Evolutionary conservation across 2,888 invertebrate genomes (phyloP).

Genomic region (Icerya purchasi): DNA sequence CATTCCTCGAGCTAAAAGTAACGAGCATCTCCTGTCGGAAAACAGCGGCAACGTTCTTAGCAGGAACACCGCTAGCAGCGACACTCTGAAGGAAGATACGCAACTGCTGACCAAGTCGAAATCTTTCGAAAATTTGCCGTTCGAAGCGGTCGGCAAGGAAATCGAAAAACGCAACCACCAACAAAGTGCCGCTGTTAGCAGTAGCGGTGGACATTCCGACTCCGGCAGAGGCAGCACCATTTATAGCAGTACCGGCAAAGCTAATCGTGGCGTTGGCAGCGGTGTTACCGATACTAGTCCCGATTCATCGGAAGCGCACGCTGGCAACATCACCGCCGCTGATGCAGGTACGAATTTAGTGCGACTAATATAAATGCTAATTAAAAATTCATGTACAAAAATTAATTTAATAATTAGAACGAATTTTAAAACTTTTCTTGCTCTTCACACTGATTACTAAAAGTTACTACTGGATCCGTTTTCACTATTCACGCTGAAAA

Average conservation of each 20-base stretch:
- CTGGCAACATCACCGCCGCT: background rate
- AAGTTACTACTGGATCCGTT: no score
- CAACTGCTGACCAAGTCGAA: constrained; percentile 8
- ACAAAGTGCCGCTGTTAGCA: background rate
- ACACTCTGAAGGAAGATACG: constrained; percentile 6
- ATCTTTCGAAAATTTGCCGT: constrained; percentile 8
- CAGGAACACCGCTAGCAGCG: background rate
- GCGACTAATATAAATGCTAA: no score
- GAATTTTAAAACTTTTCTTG: no score
- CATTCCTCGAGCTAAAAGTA: constrained; percentile 10
- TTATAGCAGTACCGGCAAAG: constrained; percentile 35
- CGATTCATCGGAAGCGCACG: constrained; percentile 33
- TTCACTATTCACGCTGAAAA: no score
- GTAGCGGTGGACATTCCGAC: constrained; percentile 35
- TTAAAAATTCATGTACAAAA: no score
- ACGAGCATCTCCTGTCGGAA: constrained; percentile 6
- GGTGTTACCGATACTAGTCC: constrained; percentile 30
- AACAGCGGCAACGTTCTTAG: background rate
- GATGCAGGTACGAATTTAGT: no score
- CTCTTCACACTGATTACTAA: no score
- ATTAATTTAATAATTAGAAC: no score
- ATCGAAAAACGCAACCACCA: background rate
- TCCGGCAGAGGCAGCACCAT: constrained; percentile 62
- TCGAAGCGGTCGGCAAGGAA: background rate
- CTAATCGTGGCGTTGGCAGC: constrained; percentile 25